These are phyloP conservation scores for Aphelinus atriplicis DNA, from an alignment of 1,140 invertebrate genomes.

Conservation along the genomic window DNA sequence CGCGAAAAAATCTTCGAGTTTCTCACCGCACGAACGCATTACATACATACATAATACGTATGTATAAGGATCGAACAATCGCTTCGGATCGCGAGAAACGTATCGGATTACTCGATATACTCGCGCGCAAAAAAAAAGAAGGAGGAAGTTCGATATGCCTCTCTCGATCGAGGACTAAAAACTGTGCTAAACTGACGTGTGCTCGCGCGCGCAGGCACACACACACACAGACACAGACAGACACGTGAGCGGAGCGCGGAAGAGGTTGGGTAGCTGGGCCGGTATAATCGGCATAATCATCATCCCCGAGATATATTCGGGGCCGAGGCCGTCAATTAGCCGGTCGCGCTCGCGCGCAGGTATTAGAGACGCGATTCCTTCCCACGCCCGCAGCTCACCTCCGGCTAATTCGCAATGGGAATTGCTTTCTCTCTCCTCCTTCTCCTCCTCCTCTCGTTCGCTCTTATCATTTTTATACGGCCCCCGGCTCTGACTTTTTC, in stretches of 20 bases:
- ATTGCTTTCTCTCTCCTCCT: constrained; percentile 20
- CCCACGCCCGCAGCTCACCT: constrained; percentile 16
- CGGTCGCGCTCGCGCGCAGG: not conserved
- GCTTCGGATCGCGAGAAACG: too few relatives aligned
- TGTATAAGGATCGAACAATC: too few relatives aligned
- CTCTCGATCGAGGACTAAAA: not conserved
- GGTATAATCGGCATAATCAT: constrained; percentile 11
- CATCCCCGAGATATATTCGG: not conserved
- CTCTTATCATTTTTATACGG: not conserved
- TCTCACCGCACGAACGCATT: too few relatives aligned
- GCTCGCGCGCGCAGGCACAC: not conserved
- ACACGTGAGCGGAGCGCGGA: not conserved
- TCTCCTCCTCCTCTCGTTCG: not conserved
- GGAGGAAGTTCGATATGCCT: not conserved
- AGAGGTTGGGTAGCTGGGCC: not conserved
- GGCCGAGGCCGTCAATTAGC: constrained; percentile 34
- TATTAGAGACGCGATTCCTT: constrained; percentile 36
- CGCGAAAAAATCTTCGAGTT: too few relatives aligned
- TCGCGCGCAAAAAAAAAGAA: not conserved
- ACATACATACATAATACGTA: too few relatives aligned
- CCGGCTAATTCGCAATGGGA: constrained; percentile 35
- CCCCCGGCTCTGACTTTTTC: not conserved
- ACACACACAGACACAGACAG: not conserved
- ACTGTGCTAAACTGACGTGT: not conserved
- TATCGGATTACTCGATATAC: too few relatives aligned